Evolutionary conservation across 1,140 invertebrate genomes (phyloP), one percentile per base, ranked within the genome.

Genomic region (Eufriesea mexicana): DNA sequence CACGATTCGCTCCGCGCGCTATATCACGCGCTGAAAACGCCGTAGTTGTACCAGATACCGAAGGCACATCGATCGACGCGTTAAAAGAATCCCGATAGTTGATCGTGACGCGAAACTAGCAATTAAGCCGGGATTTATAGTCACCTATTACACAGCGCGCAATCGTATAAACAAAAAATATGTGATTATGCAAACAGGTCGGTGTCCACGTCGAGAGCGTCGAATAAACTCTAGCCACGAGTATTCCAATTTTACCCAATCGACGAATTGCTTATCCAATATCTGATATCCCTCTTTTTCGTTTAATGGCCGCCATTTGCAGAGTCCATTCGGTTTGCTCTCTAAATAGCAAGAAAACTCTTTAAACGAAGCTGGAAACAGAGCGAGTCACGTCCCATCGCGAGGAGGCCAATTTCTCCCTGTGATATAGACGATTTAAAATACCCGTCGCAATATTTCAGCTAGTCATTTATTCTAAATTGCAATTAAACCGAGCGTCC

Each of bases 181-280:
- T 55, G 42, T 16, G 62, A 67, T 67, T 67, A 77, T 35, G 54
- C 76, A 35, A 59, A 49, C 42, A 20, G 8, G 5, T n/a, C 7
- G n/a, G 20, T 6, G 49, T 7, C 7, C 62, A 51, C 35, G 47
- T 55, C 45, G 45, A 25, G 45, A 47, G 1, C 35, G 16, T 55
- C 35, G 35, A 35, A 59, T 49, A 80, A 80, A 59, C 54, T 51
- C 12, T 2, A n/a, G 16, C 51, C 23, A 35, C 51, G 42, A 45
- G 23, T 68, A n/a, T 71, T 61, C 51, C 76, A 76, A 76, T 76
- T 76, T 64, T 9, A 7, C 14, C 47, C 49, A 49, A 68, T 68
- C 66, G 42, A 59, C 68, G 68, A 68, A 78, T 78, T 42, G 16
- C 42, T 51, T 18, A 23, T 78, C 51, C 57, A 78, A 78, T 59